These are phyloP conservation scores for Apteryx owenii DNA, from an alignment of 2,113 vertebrate genomes.

Conservation along the genomic window DNA sequence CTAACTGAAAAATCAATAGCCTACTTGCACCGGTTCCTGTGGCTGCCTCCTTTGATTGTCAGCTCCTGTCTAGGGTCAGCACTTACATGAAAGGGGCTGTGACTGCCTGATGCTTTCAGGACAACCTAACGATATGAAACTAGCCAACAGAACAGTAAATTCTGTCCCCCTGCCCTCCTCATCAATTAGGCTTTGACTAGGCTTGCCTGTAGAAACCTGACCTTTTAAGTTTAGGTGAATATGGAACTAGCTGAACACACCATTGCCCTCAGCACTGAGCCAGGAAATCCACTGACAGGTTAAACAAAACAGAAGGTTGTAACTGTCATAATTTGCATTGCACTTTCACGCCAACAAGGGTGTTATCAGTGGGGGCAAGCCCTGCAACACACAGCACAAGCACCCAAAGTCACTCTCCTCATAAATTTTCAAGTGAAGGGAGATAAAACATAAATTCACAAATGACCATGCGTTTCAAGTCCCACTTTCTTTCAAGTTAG, in stretches of 20 bases:
- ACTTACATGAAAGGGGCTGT: conserved; percentile 91
- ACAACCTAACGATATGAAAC: conserved; percentile 89
- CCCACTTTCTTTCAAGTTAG: conserved; percentile 72
- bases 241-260: conserved; percentile 84
- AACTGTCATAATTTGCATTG: conserved; percentile 91
- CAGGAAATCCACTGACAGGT: conserved; percentile 90
- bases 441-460: conserved; percentile 86
- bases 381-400: conserved; percentile 85
- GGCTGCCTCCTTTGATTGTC: conserved; percentile 94
- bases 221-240: conserved; percentile 88
- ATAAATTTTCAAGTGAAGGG: conserved; percentile 86
- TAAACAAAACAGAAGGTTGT: conserved; percentile 92
- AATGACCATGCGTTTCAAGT: conserved; percentile 74
- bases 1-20: conserved; percentile 99
- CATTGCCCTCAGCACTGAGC: conserved; percentile 83
- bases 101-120: conserved; percentile 85
- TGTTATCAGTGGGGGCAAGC: conserved; percentile 90
- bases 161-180: conserved; percentile 88
- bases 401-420: conserved; percentile 81
- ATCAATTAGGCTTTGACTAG: conserved; percentile 88
- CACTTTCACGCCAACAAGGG: conserved; percentile 90
- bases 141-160: conserved; percentile 89
- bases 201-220: conserved; percentile 86
- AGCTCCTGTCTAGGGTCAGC: conserved; percentile 95
- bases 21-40: conserved; percentile 89